Evolutionary conservation across 1,140 invertebrate species (phyloP), one percentile per base, ranked within the genome.

Genomic region (Orussus abietinus): DNA sequence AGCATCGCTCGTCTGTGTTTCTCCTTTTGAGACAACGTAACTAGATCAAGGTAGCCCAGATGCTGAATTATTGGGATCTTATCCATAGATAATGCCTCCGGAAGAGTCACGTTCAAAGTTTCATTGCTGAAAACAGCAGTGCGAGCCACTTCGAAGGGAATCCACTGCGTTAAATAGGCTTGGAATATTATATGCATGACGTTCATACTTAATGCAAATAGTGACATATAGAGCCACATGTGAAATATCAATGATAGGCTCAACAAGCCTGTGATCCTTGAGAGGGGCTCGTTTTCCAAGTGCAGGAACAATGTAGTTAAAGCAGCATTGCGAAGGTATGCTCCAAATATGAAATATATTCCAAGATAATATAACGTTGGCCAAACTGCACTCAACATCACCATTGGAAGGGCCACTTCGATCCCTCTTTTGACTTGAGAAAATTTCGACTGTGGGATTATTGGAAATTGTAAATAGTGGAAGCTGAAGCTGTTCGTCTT

Each of bases 181-280:
- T 84, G 77, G 40, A 85, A 87, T 22, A 86, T 74, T 29, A 81
- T 67, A 52, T 77, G 77, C 77, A 86, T 85, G 1, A 77, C 76
- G 52, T 81, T 79, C 63, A 83, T 80, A 32, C 79, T 83, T 26
- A 84, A 72, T 19, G 81, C 67, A 46, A 85, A 85, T 14, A 85
- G 68, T 5, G 80, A 75, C n/a, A 79, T 73, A 42, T 85, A 80
- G 9, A 84, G 63, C 82, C 82, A 87, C 0, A 78, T 57, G 36
- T 81, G 78, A 46, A 84, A 77, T 47, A 85, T 70, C 31, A 86
- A 57, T 3, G 71, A 62, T 10, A 75, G 58, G 40, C 67, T 71
- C 5, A 79, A 41, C 10, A 81, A 49, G 39, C 69, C 76, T 2
- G 75, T 62, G 36, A 82, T 46, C 42, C 63, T 74, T 37, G 78